Percentiles rank a stretch among this genome's conserved stretches.
These are phyloP conservation scores for Pangasianodon hypophthalmus DNA, from an alignment of 2,113 vertebrate species.

Conservation along the genomic window DNA sequence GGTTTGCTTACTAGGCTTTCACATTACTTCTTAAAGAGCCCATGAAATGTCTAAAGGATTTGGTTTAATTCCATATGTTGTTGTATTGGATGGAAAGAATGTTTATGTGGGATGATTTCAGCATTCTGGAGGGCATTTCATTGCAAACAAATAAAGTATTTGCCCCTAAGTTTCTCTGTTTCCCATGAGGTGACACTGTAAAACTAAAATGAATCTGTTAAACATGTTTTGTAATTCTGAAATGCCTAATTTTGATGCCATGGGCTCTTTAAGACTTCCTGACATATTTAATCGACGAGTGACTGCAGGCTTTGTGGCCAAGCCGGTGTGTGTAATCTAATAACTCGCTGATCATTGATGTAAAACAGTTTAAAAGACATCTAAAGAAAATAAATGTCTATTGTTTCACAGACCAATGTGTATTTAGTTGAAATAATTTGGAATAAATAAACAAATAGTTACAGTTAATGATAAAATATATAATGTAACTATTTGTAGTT, in stretches of 20 bases:
- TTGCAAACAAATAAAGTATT: background rate
- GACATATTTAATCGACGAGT: background rate
- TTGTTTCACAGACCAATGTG: background rate
- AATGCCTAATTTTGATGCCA: background rate
- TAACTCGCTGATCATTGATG: background rate
- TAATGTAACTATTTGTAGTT: background rate
- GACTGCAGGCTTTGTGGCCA: background rate
- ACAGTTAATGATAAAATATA: background rate
- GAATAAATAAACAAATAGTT: background rate
- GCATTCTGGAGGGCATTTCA: background rate
- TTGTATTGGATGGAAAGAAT: background rate
- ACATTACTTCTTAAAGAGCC: slow-evolving; percentile 2
- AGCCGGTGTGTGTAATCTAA: background rate
- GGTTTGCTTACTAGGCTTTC: slow-evolving; percentile 8
- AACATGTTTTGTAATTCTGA: background rate
- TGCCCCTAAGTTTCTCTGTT: background rate
- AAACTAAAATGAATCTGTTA: background rate
- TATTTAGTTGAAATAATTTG: background rate
- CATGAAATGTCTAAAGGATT: background rate
- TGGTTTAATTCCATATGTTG: background rate
- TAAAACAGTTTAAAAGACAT: background rate
- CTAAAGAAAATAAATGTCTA: background rate
- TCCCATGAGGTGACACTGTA: background rate
- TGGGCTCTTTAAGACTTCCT: slow-evolving; percentile 14
- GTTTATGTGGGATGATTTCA: background rate